Base-by-base conservation (phyloP, 2,888 invertebrate genomes). In the Drosophila mimetica region DNA sequence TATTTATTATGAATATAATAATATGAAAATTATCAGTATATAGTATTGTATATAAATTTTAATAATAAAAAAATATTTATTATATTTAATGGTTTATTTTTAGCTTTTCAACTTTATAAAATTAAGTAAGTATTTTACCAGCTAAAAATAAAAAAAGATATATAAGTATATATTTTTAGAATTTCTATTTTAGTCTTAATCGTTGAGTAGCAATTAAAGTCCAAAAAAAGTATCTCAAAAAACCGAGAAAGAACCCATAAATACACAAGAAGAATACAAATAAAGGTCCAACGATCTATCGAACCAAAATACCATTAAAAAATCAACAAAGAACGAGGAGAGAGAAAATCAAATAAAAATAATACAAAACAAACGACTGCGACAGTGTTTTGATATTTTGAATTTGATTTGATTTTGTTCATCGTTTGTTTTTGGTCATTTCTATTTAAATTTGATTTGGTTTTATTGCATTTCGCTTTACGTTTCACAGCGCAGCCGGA, bases 401-500 rank as follows among this genome's bases (percentile, higher is more conserved):
- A 58, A 51, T 48, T 51, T 44, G 64, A 69, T 69, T 69, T 69
- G 58, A 37, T 69, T 70, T 52, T 72, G 63, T 71, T 32, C 61
- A 71, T 55, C 52, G 57, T 64, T 71, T 71, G 51, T 64, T 71
- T 70, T 58, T 66, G 69, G 60, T 71, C 69, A 70, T 79, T 79
- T 77, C 65, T 63, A 83, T 81, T 55, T 73, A 71, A 70, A 66
- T 44, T 58, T 79, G 65, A 80, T 70, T 86, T 32, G 55, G 55
- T 73, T 78, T 81, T 75, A 83, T 72, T 60, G 67, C 81, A 74
- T 63, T 74, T 61, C 20, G 55, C 47, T 77, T 52, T 51, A 51
- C 50, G 52, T 73, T 71, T 65, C 55, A 53, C 57, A 69, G 41
- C 73, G 44, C 39, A 30, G 28, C 30, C 25, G 13, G 36, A 13